phyloP scores from a whole-genome alignment of 2,113 vertebrate species.

The Plestiodon gilberti region DNA sequence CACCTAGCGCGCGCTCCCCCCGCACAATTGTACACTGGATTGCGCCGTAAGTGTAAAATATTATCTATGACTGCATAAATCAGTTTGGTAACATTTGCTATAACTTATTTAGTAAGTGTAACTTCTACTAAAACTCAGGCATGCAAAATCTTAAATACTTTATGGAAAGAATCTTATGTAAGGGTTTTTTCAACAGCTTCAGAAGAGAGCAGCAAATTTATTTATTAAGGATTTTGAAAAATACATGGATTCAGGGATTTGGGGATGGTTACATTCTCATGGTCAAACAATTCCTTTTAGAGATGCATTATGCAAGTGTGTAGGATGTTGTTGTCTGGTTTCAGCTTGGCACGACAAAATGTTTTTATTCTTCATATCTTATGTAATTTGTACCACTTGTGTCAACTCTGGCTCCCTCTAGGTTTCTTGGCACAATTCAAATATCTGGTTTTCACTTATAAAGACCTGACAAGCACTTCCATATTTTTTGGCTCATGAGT shows the following conservation, averaged over 20 bases:
- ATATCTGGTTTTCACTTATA: background rate
- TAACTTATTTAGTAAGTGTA: conserved; percentile 40
- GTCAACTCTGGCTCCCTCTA: background rate
- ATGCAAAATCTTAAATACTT: conserved; percentile 58
- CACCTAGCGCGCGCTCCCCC: no score
- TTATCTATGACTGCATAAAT: conserved; percentile 49
- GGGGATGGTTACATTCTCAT: conserved; percentile 31
- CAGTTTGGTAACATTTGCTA: conserved; percentile 35
- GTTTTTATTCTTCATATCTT: conserved; percentile 40
- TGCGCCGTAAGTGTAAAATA: conserved; percentile 39
- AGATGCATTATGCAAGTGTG: conserved; percentile 52
- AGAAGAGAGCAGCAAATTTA: conserved; percentile 58
- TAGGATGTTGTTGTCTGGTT: conserved; percentile 46
- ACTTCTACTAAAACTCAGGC: conserved; percentile 44
- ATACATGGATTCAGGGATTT: conserved; percentile 47
- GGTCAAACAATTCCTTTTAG: conserved; percentile 56
- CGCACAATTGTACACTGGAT: no score
- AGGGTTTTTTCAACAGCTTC: conserved; percentile 59
- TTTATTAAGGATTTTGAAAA: conserved; percentile 63
- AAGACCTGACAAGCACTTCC: no score
- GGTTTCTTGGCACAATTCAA: background rate
- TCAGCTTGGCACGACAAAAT: conserved; percentile 54
- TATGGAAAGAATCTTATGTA: conserved; percentile 53
- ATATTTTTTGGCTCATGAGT: background rate
- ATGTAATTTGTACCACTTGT: background rate